phyloP scores from a whole-genome alignment of 2,113 vertebrate genomes.

The Gymnocephalus cernua region DNA sequence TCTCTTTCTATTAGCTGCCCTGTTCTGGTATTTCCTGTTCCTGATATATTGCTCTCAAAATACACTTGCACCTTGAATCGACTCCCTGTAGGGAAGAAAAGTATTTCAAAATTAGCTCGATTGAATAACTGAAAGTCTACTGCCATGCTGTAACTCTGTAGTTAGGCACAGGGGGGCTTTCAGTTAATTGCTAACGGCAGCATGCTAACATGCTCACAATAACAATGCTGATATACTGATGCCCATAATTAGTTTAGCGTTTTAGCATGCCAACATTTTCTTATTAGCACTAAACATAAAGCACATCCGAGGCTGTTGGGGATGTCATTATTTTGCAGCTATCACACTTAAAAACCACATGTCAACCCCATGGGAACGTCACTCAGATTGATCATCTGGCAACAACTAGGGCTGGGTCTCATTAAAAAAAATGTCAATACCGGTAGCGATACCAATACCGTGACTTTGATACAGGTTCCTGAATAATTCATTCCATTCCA shows the following conservation, averaged over 20 bases:
- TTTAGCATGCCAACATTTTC: background rate
- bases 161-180: background rate
- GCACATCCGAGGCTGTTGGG: background rate
- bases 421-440: too few relatives aligned
- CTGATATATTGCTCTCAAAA: constrained; percentile 7
- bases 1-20: background rate
- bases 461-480: too few relatives aligned
- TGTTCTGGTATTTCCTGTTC: background rate
- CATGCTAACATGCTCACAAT: too few relatives aligned
- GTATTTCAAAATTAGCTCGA: background rate
- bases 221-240: too few relatives aligned
- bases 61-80: constrained; percentile 8
- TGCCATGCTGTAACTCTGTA: background rate
- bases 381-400: too few relatives aligned
- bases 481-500: too few relatives aligned
- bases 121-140: background rate
- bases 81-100: background rate
- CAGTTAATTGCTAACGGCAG: too few relatives aligned
- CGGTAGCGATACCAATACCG: too few relatives aligned
- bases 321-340: background rate
- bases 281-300: background rate
- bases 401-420: too few relatives aligned
- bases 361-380: background rate
- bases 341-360: background rate
- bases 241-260: too few relatives aligned